phyloP scores from a whole-genome alignment of 2,797 vertebrate species.

The Zalophus californianus region DNA sequence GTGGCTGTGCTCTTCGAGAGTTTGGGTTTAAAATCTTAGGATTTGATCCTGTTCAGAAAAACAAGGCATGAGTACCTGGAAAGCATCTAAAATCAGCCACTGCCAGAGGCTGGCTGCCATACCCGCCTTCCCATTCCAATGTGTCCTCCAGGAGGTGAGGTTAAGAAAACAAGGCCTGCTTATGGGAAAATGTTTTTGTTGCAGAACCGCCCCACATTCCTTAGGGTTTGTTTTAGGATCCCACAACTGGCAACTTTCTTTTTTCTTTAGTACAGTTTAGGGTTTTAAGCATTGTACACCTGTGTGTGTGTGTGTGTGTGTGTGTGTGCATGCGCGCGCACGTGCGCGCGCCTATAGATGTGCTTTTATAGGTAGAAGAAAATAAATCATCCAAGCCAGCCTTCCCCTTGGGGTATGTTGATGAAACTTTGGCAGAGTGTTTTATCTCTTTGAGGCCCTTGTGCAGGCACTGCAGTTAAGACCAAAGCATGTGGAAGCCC shows the following conservation, averaged over 20 bases:
- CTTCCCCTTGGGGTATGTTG: neutral
- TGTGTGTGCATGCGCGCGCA: too few relatives aligned
- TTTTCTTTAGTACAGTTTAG: neutral
- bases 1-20: constrained; percentile 67
- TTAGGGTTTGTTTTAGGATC: neutral
- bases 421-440: neutral
- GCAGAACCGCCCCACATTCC: neutral
- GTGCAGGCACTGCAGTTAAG: neutral
- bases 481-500: neutral
- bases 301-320: neutral
- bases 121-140: neutral
- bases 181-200: neutral
- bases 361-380: neutral
- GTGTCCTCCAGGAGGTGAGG: constrained; percentile 2
- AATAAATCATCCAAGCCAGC: neutral
- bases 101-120: neutral
- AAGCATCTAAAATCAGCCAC: constrained; percentile 71
- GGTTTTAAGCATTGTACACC: neutral
- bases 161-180: neutral
- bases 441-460: neutral
- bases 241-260: neutral
- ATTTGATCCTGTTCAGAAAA: constrained; percentile 80
- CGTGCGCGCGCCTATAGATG: neutral
- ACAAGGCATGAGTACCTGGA: constrained; percentile 32
- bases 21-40: constrained; percentile 81